Base-by-base conservation (phyloP, 1,140 invertebrate species). In the Bombus difficillimus region DNA sequence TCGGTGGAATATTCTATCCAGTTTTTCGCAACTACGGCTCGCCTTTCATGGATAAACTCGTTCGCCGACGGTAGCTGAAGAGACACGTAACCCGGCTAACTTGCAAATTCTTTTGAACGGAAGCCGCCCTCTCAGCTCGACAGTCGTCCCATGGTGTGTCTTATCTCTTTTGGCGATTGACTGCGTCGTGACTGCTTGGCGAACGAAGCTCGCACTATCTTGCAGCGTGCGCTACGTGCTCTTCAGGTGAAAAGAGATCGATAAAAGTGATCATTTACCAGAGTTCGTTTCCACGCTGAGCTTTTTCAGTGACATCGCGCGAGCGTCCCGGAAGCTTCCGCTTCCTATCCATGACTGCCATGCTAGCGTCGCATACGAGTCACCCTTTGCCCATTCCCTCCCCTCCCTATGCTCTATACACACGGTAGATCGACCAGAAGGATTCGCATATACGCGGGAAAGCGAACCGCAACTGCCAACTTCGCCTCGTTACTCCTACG, bases 401-500 rank as follows among this genome's bases (percentile, higher is more conserved):
- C 28, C 25, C 32, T 12, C 25, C 8, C 22, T 69, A 3, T 5
- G 2, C 15, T 28, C 32, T 15, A 62, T 57, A 18, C 22, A 18
- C 15, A 59, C 28, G 59, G 28, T 37, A 81, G 68, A 81, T 84
- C 66, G 15, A 69, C 43, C 28, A 75, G 41, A 53, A 53, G 28
- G 34, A 59, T 66, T 47, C 57, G n/a, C 34, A 15, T 68, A 57
- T 41, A 41, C 43, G 59, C 5, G 15, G 28, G 18, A 81, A 66
- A 85, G 37, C 43, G 37, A 86, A 81, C 84, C 84, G 34, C 71
- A 73, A 69, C 43, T 37, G 22, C 34, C n/a, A 43, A 57, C 18
- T 69, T 85, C 43, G 78, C 66, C 84, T 88, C 87, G 89, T 90
- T 90, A 87, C 85, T 43, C 79, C 64, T 71, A 47, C 82, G 80